Percentiles rank a stretch among this genome's conserved stretches.
Evolutionary conservation across 1,140 invertebrate species (phyloP).

Genomic region (Drosophila oshimai): DNA sequence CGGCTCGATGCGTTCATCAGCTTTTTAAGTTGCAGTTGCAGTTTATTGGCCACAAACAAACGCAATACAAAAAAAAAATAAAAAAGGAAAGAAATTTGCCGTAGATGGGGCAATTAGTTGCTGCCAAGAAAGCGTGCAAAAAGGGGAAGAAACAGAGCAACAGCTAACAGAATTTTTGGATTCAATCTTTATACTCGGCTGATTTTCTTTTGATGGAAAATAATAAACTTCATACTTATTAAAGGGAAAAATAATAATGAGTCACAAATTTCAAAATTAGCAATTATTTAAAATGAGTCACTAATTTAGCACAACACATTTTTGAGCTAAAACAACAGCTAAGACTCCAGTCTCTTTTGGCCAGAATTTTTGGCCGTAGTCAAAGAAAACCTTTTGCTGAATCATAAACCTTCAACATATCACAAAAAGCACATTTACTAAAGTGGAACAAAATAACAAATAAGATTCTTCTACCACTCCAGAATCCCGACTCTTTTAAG

Average conservation of each 20-base stretch:
- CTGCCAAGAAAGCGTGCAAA: conserved; percentile 71
- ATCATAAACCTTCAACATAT: not conserved
- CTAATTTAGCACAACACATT: too few species aligned
- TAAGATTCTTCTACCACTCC: not conserved
- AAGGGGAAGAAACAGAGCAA: conserved; percentile 15
- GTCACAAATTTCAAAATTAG: too few species aligned
- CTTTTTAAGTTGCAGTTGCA: conserved; percentile 48
- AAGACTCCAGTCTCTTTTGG: too few species aligned
- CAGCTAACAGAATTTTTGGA: conserved; percentile 18
- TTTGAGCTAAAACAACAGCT: too few species aligned
- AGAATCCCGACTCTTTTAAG: conserved; percentile 4
- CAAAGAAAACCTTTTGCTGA: not conserved
- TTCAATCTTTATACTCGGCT: conserved; percentile 33
- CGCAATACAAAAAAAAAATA: conserved; percentile 5
- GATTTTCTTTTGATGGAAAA: not conserved
- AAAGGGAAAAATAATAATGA: not conserved
- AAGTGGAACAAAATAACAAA: not conserved
- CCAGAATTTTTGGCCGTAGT: too few species aligned
- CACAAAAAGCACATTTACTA: not conserved
- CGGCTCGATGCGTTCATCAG: conserved; percentile 56
- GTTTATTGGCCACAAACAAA: conserved; percentile 73
- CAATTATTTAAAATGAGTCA: too few species aligned
- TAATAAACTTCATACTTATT: too few species aligned
- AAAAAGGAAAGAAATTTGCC: conserved; percentile 21
- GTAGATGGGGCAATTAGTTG: conserved; percentile 62